Percentiles rank a stretch among this genome's conserved stretches.
Conservation (phyloP, 2,888 invertebrate species). For the Temnothorax unifasciatus region DNA sequence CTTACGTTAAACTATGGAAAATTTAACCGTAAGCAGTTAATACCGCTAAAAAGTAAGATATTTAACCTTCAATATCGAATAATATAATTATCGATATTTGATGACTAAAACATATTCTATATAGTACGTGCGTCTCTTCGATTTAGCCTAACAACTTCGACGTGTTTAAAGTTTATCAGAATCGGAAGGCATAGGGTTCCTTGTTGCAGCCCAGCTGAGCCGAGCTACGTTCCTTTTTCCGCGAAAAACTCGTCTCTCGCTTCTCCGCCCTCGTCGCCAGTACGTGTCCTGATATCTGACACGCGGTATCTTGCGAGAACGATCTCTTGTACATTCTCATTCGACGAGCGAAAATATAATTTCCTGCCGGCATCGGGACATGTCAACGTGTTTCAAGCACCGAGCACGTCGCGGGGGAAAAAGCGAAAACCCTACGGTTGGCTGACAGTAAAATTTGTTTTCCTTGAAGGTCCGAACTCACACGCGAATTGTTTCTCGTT, state of each 20-base stretch:
- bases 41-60: neutral
- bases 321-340: constrained; percentile 48
- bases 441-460: constrained; percentile 34
- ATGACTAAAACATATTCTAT: neutral
- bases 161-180: neutral
- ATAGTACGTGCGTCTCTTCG: neutral
- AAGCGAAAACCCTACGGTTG: neutral
- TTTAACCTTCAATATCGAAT: neutral
- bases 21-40: neutral
- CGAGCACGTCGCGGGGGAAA: constrained; percentile 1
- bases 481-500: constrained; percentile 19
- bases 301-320: constrained; percentile 17
- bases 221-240: constrained; percentile 3
- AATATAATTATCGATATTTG: neutral
- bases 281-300: constrained; percentile 29
- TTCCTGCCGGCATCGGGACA: constrained; percentile 37
- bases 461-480: constrained; percentile 16
- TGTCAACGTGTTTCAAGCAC: constrained; percentile 39
- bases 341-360: constrained; percentile 55
- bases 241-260: constrained; percentile 12
- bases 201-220: neutral
- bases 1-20: neutral
- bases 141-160: neutral
- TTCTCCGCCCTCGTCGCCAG: constrained; percentile 13
- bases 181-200: neutral